Evolutionary conservation across 30 jellyfish, hydroid and myxozoan species (phyloP), one percentile per base, ranked within the genome.

Genomic region (Haliclystus octoradiatus): DNA sequence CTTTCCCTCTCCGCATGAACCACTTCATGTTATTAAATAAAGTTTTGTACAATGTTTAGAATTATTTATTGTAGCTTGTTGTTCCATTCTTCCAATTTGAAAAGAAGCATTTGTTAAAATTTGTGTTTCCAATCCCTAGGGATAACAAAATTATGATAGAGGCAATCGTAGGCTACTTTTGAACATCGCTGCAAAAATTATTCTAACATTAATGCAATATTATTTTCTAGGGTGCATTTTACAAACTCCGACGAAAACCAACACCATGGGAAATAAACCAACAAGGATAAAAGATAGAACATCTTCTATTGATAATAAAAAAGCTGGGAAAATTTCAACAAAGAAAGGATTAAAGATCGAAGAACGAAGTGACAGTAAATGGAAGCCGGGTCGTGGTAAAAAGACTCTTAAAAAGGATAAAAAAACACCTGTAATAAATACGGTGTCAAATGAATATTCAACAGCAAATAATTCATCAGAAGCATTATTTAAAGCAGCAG

Each of bases 331-430:
- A 40, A 5, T 19, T 5, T 5, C 14, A 9, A 40, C 14, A 9
- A 40, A 40, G 57, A 40, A 40, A 19, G 19, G 19, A 40, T 9
- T 19, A 9, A 40, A 40, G 19, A 40, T 19, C 57, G 57, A 40
- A 40, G 57, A 19, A 40, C 57, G 57, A 40, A 40, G 57, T 19
- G 57, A 40, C 14, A 40, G 14, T 9, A 40, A 40, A 40, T 40
- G 57, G 57, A 40, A 40, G 57, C 57, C 57, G 19, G 57, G 57
- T 40, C 57, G 57, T 40, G 57, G 57, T 19, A 40, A 40, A 19
- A 40, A 40, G 57, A 19, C 57, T 9, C 57, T 5, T 19, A 40
- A 40, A 40, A 9, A 40, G 19, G 57, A 9, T 19, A 40, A 40
- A 19, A 40, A 9, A 40, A 9, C 57, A 5, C 14, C 19, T 40